Base-by-base conservation (phyloP, 2,888 invertebrate species). In the Tyria jacobaeae region DNA sequence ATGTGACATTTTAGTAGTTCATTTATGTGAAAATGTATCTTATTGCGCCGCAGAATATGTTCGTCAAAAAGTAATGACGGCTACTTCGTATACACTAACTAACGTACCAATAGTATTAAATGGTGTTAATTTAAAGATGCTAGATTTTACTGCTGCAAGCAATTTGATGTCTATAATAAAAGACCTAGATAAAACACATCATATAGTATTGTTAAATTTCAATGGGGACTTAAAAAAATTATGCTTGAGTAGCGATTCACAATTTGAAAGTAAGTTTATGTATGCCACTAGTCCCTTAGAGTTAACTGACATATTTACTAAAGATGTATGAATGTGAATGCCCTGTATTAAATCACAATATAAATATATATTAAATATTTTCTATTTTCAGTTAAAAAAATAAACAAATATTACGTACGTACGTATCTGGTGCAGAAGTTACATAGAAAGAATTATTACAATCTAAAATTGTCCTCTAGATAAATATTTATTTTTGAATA, bases 41-140 rank as follows among this genome's bases (percentile, higher is more conserved):
- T 93, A 93, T 60, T 93, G 92, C 68, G 87, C 92, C 4, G 91
- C 89, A 10, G 93, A 92, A 62, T 85, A 91, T 72, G 72, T 92
- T 0, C 82, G 92, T 24, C 75, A 83, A 52, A 66, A 68, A 51
- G 72, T 89, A 24, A 63, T 86, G 12, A 79, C 74, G 68, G 84
- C 85, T 3, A 83, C 86, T 2, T 63, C 71, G 12, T 51, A 77
- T 24, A 35, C 60, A 17, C 50, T 70, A 7, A 35, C 67, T 2
- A 80, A 84, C 41, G 74, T 82, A 12, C 60, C 86, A 4, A 77
- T 92, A n/a, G 73, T 92, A 0, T 76, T 94, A 12, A 88, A 93
- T 62, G 93, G 88, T 12, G 79, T 82, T 2, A 86, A 84, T 69
- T 75, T 94, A 3, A 84, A 60, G 56, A 85, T 71, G 54, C 85